Evolutionary conservation across 2,888 invertebrate genomes (phyloP), one percentile per base, ranked within the genome.

Genomic region (Platerodrilus igneus): DNA sequence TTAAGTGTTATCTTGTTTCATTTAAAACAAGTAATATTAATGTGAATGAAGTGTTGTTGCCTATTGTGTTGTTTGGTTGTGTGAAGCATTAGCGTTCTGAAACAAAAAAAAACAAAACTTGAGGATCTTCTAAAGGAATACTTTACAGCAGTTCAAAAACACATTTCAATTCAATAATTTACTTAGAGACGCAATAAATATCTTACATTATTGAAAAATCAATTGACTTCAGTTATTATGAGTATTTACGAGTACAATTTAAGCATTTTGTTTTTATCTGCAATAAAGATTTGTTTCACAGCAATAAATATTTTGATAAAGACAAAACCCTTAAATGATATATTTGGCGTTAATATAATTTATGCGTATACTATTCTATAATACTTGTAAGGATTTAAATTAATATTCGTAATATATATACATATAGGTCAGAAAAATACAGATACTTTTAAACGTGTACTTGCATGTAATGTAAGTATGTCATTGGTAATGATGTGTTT

Each of bases 81-180:
- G n/a, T n/a, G n/a, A n/a, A n/a, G n/a, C n/a, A n/a, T n/a, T n/a
- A n/a, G n/a, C n/a, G n/a, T n/a, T n/a, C n/a, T n/a, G n/a, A n/a
- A n/a, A n/a, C n/a, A n/a, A n/a, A n/a, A n/a, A n/a, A n/a, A n/a
- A n/a, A n/a, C n/a, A n/a, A n/a, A n/a, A n/a, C n/a, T n/a, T n/a
- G n/a, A n/a, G n/a, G n/a, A n/a, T n/a, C n/a, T n/a, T n/a, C n/a
- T n/a, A 10, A 28, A 16, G 28, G 28, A 31, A 41, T 41, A 39
- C 53, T 55, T 48, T n/a, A n/a, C n/a, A n/a, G 58, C 59, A 65
- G 64, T 67, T 67, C 68, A 68, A 68, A 68, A 68, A 67, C 67
- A 66, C 68, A 67, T 57, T 41, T 36, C 9, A 50, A 52, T 63
- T 52, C 53, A 56, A 62, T 54, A 54, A 55, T 66, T 67, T 67